Evolutionary conservation across 2,797 vertebrate genomes (phyloP).

Genomic region (Arremon aurantiirostris): DNA sequence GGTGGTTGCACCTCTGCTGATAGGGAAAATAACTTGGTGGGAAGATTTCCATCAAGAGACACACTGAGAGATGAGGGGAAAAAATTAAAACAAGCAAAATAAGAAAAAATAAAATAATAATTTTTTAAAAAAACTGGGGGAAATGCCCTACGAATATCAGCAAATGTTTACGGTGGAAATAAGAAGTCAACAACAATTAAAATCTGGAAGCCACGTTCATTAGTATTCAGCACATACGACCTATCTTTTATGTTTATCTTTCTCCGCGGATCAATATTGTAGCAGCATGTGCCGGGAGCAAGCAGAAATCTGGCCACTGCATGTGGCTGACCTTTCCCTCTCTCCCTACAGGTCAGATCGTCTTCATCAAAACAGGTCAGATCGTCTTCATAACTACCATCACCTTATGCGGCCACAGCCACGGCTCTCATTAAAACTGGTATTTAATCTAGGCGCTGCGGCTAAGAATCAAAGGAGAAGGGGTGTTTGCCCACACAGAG

Average conservation of each 20-base stretch:
- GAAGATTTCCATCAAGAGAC: neutral
- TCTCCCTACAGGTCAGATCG: constrained; percentile 82
- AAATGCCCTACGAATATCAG: neutral
- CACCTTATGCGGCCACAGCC: constrained; percentile 19
- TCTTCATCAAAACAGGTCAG: constrained; percentile 78
- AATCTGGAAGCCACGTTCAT: constrained; percentile 62
- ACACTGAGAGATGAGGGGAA: fast-evolving
- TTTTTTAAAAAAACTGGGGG: fast-evolving
- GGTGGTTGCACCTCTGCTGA: neutral
- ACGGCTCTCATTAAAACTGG: constrained; percentile 57
- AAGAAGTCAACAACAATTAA: constrained; percentile 70
- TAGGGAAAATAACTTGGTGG: neutral
- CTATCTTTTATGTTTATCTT: constrained; percentile 80
- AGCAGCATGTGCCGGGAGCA: constrained; percentile 84
- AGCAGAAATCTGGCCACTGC: constrained; percentile 81
- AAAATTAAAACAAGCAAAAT: neutral
- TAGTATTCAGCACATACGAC: constrained; percentile 73
- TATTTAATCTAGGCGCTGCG: neutral
- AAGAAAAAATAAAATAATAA: neutral
- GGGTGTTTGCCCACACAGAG: constrained; percentile 34
- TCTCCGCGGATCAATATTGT: constrained; percentile 86
- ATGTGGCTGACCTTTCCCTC: constrained; percentile 87
- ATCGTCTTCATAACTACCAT: constrained; percentile 30
- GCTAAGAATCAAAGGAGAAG: constrained; percentile 1
- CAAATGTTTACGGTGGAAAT: constrained; percentile 37